Percentiles rank a stretch among this genome's conserved stretches.
phyloP scores from a whole-genome alignment of 2,113 vertebrate species.

The Coregonus clupeaformis region DNA sequence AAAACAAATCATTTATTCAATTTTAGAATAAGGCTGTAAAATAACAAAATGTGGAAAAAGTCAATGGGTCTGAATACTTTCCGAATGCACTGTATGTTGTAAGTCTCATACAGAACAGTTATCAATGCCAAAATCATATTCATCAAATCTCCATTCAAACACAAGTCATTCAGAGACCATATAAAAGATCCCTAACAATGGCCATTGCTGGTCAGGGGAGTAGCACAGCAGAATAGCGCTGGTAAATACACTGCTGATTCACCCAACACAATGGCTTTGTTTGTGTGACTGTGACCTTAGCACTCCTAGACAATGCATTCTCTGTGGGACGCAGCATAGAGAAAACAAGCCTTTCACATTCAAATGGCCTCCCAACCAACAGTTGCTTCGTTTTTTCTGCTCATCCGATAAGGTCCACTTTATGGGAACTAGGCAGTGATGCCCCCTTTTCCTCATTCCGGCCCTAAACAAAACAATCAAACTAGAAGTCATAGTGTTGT shows the following conservation, averaged over 20 bases:
- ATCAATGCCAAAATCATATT: slow-evolving; percentile 27
- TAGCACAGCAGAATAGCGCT: slow-evolving; percentile 33
- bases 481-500: slow-evolving; percentile 40
- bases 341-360: slow-evolving; percentile 44
- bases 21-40: too few species aligned
- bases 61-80: too few species aligned
- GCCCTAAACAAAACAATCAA: slow-evolving; percentile 43
- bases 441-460: not conserved
- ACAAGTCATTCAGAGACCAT: slow-evolving; percentile 42
- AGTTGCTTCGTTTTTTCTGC: slow-evolving; percentile 55
- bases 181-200: slow-evolving; percentile 51
- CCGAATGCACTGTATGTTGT: not conserved
- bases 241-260: slow-evolving; percentile 31
- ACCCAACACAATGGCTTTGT: slow-evolving; percentile 55
- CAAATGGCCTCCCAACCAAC: slow-evolving; percentile 32
- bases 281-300: slow-evolving; percentile 64
- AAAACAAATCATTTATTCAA: too few species aligned
- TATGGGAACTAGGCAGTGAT: slow-evolving; percentile 12
- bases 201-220: slow-evolving; percentile 49
- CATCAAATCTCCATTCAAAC: slow-evolving; percentile 49
- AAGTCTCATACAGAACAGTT: slow-evolving; percentile 22
- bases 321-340: slow-evolving; percentile 49
- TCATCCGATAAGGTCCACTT: slow-evolving; percentile 46
- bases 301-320: slow-evolving; percentile 66
- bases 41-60: too few species aligned